phyloP scores from a whole-genome alignment of 2,888 invertebrate species.

The Drosophila testacea region DNA sequence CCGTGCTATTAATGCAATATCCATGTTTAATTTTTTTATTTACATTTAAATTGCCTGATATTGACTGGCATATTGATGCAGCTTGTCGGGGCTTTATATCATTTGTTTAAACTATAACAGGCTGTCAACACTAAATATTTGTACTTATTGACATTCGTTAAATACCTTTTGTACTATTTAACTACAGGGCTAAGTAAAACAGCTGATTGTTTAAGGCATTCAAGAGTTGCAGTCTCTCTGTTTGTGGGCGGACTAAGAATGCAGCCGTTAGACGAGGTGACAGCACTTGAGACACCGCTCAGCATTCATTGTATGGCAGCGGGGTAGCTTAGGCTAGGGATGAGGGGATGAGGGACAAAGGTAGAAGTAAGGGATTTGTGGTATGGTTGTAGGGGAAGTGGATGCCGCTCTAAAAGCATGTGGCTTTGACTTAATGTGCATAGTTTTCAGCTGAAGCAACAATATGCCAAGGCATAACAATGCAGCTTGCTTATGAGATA shows the following conservation, averaged over 20 bases:
- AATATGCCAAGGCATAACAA: constrained; percentile 8
- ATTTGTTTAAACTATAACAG: too few species aligned
- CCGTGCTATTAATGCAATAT: too few species aligned
- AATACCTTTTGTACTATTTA: too few species aligned
- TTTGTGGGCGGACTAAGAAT: constrained; percentile 5
- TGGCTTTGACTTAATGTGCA: constrained; percentile 45
- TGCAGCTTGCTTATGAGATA: not conserved
- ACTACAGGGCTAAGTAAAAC: not conserved
- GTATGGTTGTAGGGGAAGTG: constrained; percentile 16
- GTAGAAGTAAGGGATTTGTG: not conserved
- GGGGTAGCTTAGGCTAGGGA: not conserved
- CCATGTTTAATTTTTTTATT: too few species aligned
- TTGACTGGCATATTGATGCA: too few species aligned
- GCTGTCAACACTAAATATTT: too few species aligned
- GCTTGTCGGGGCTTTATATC: too few species aligned
- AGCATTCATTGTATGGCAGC: not conserved
- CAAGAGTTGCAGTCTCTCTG: not conserved
- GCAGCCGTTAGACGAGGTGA: constrained; percentile 27
- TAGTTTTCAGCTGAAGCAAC: constrained; percentile 32
- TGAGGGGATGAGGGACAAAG: not conserved
- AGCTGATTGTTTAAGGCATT: constrained; percentile 4
- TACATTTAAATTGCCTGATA: too few species aligned
- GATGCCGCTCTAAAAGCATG: constrained; percentile 35
- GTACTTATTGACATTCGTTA: too few species aligned
- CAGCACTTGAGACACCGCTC: constrained; percentile 32